A percentile compares a stretch with the other conserved stretches of the same genome.
Conservation (phyloP, 2,113 vertebrate species). For the Sylvia atricapilla region DNA sequence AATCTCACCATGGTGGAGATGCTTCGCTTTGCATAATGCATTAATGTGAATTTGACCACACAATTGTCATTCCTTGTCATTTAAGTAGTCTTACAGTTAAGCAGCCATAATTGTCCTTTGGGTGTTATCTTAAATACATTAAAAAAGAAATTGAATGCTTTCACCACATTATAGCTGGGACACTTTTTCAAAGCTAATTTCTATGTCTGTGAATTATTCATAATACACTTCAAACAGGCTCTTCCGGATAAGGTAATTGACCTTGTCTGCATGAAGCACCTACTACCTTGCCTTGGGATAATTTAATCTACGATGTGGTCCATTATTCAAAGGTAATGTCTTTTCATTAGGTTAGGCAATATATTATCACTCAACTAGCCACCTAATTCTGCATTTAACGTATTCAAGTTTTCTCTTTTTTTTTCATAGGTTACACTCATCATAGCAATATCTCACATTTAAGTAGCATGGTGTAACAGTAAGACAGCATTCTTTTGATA, state of each 20-base stretch:
- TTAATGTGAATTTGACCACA: constrained; percentile 44
- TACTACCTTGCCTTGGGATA: constrained; percentile 63
- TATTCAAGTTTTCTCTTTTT: constrained; percentile 34
- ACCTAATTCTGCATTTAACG: constrained; percentile 42
- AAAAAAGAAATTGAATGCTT: constrained; percentile 69
- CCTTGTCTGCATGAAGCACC: constrained; percentile 68
- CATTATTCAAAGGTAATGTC: constrained; percentile 73
- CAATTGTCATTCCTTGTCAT: constrained; percentile 54
- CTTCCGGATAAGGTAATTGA: constrained; percentile 73
- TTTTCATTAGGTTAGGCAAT: constrained; percentile 70
- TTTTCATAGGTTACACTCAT: constrained; percentile 3
- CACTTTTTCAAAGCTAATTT: constrained; percentile 68
- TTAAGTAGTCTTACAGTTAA: constrained; percentile 50
- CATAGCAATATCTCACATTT: not conserved
- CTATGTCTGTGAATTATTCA: constrained; percentile 72
- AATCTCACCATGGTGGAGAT: not conserved
- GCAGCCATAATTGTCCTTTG: constrained; percentile 56
- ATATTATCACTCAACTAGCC: constrained; percentile 62
- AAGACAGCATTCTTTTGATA: not conserved
- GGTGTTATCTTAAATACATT: constrained; percentile 70
- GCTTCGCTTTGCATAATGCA: not conserved
- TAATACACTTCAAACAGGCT: constrained; percentile 70
- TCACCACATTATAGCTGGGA: constrained; percentile 61
- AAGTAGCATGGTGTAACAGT: not conserved
- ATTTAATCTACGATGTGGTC: constrained; percentile 71